Evolutionary conservation across 2,888 invertebrate species (phyloP).

Genomic region (Oligia fasciuncula): DNA sequence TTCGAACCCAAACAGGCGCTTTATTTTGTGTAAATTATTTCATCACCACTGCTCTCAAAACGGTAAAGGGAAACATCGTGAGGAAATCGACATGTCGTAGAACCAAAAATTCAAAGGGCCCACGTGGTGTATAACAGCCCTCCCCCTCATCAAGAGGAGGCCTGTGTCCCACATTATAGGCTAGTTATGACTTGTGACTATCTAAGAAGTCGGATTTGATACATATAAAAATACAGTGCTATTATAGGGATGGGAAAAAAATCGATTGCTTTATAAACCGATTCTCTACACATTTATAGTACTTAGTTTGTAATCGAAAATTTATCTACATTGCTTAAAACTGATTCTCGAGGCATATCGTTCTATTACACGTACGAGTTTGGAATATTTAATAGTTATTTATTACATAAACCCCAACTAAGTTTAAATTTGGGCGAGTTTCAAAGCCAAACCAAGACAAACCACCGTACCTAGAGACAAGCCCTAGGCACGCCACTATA

Average conservation of each 20-base stretch:
- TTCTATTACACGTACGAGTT: not conserved
- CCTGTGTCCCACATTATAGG: no score
- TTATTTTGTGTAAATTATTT: no score
- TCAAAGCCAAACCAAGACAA: not conserved
- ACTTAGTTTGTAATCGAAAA: no score
- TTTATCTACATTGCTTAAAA: not conserved
- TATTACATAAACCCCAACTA: not conserved
- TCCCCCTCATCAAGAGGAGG: no score
- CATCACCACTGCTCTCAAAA: no score
- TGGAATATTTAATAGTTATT: not conserved
- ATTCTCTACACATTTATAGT: not conserved
- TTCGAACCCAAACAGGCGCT: no score
- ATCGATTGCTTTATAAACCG: not conserved
- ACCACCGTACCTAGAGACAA: not conserved
- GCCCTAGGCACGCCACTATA: not conserved
- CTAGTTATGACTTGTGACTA: not conserved
- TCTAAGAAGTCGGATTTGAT: not conserved
- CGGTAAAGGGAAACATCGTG: no score
- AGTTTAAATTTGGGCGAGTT: not conserved
- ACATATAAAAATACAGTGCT: not conserved
- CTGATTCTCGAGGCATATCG: not conserved
- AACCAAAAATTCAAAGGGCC: no score
- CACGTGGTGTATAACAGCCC: no score
- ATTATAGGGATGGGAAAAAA: not conserved
- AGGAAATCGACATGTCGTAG: no score